phyloP scores from a whole-genome alignment of 2,797 vertebrate genomes.

The Luscinia luscinia region DNA sequence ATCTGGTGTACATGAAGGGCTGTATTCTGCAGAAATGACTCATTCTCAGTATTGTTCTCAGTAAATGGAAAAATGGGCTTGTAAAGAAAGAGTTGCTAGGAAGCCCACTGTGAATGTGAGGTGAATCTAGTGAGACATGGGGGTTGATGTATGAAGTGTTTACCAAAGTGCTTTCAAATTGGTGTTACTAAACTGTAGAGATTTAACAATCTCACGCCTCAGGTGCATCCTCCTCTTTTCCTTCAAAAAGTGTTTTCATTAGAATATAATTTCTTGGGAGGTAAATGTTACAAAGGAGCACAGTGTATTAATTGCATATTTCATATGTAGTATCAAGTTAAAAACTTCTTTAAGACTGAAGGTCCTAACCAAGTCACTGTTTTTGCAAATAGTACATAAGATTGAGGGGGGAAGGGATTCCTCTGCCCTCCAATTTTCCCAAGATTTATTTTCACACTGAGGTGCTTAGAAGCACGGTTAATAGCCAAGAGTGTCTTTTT shows the following conservation, averaged over 20 bases:
- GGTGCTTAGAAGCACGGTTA: neutral
- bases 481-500: neutral
- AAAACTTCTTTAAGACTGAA: neutral
- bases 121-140: neutral
- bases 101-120: neutral
- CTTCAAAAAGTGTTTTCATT: neutral
- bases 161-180: neutral
- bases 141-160: neutral
- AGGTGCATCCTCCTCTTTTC: neutral
- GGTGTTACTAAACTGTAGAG: neutral
- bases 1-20: conserved; percentile 22
- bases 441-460: neutral
- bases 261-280: neutral
- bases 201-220: neutral
- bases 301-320: neutral
- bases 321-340: neutral
- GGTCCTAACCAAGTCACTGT: neutral
- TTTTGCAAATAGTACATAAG: neutral
- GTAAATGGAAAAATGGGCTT: conserved; percentile 27
- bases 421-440: neutral
- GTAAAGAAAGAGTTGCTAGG: conserved; percentile 26
- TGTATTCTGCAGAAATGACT: conserved; percentile 44
- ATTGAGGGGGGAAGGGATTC: neutral
- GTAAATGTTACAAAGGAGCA: neutral
- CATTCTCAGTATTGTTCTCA: conserved; percentile 38